Evolutionary conservation across 2,113 vertebrate species (phyloP).

Genomic region (Recurvirostra avosetta): DNA sequence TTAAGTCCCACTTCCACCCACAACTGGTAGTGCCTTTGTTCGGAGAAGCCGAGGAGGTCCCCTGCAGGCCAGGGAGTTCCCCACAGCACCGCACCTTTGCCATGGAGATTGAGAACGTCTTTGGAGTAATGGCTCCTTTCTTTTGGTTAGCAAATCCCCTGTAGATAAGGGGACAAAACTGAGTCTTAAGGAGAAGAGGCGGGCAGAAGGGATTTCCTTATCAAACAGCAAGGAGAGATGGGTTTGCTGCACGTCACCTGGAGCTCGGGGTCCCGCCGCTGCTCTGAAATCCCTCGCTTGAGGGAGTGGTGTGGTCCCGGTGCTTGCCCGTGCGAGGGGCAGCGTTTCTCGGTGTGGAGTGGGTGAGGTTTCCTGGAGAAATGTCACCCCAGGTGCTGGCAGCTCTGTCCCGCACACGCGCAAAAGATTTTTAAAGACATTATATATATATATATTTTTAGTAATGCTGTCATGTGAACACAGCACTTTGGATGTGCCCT

Average conservation of each 20-base stretch:
- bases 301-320: not conserved
- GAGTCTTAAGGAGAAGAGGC: not conserved
- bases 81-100: not conserved
- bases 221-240: not conserved
- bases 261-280: not conserved
- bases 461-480: not conserved
- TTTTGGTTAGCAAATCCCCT: not conserved
- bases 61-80: not conserved
- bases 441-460: not conserved
- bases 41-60: not conserved
- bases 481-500: not conserved
- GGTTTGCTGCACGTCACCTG: not conserved
- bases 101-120: not conserved
- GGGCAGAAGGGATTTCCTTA: not conserved
- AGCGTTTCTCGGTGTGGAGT: too few relatives aligned
- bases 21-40: slow-evolving; percentile 9
- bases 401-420: not conserved
- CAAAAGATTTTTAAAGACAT: not conserved
- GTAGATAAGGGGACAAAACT: not conserved
- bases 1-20: not conserved
- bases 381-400: not conserved
- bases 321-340: not conserved
- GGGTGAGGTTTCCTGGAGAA: not conserved
- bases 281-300: not conserved
- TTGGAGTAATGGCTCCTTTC: not conserved